Evolutionary conservation across 2,797 vertebrate species (phyloP).

Genomic region (Allobates femoralis): DNA sequence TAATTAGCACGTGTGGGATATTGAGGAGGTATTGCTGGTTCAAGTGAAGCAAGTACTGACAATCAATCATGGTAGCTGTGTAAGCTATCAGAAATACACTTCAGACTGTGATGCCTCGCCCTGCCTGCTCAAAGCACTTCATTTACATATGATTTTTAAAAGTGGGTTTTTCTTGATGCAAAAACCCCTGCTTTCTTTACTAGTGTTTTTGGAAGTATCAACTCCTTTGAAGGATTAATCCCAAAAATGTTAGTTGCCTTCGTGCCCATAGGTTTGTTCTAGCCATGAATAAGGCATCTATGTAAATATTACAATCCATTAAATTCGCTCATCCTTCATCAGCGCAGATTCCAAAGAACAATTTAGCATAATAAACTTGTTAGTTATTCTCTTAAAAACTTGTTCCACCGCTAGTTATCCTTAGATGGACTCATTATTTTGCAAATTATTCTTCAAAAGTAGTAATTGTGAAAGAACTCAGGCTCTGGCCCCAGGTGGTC

Average conservation of each 20-base stretch:
- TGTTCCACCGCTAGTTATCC: conserved; percentile 33
- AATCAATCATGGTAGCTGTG: no score
- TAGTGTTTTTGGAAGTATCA: no score
- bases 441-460: conserved; percentile 62
- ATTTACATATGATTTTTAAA: no score
- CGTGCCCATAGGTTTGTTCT: background rate
- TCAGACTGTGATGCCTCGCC: no score
- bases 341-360: conserved; percentile 11
- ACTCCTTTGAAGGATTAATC: background rate
- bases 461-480: conserved; percentile 63
- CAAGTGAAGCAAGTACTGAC: no score
- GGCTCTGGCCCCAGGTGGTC: conserved; percentile 67
- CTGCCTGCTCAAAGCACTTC: no score
- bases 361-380: conserved; percentile 46
- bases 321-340: background rate
- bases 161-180: no score
- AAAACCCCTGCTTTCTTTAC: no score
- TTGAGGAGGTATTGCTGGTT: no score
- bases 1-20: no score
- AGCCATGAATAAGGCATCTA: background rate
- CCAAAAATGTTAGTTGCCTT: background rate
- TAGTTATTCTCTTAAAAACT: conserved; percentile 50
- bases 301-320: background rate
- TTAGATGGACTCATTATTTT: conserved; percentile 58
- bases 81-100: no score